A percentile compares a stretch with the other conserved stretches of the same genome.
Evolutionary conservation across 2,797 vertebrate genomes (phyloP).

Genomic region (Falco biarmicus): DNA sequence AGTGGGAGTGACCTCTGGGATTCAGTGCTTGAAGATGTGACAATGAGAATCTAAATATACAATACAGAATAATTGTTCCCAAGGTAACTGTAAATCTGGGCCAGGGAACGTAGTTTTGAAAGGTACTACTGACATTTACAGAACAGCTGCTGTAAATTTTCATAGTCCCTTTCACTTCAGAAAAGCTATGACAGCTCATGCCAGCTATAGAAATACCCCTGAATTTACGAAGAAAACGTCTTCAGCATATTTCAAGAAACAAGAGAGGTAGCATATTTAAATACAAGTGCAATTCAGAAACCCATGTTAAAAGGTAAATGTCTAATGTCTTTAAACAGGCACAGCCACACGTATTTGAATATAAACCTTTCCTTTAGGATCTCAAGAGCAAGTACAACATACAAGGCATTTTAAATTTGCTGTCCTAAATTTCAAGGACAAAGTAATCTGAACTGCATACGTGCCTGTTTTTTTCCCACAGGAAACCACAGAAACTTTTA

Average conservation of each 20-base stretch:
- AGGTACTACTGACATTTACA: background rate
- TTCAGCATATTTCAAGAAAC: background rate
- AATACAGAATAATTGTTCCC: constrained; percentile 4
- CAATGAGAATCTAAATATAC: background rate
- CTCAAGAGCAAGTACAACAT: background rate
- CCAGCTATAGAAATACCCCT: background rate
- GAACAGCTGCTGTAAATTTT: background rate
- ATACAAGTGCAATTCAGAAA: background rate
- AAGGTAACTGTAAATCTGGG: constrained; percentile 15
- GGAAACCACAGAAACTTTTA: background rate
- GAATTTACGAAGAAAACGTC: background rate
- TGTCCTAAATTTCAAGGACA: background rate
- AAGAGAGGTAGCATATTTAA: background rate
- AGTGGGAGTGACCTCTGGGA: background rate
- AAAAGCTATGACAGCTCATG: background rate
- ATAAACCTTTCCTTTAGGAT: background rate
- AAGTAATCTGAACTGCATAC: background rate
- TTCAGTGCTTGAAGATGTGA: background rate
- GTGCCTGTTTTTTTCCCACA: background rate
- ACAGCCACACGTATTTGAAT: background rate
- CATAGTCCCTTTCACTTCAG: background rate
- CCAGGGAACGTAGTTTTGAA: background rate
- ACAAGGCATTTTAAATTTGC: background rate
- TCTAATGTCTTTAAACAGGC: background rate
- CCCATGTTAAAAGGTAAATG: background rate